Percentiles rank a stretch among this genome's conserved stretches.
These are phyloP conservation scores for Auanema freiburgensis DNA, from an alignment of 2,888 invertebrate genomes.

Conservation along the genomic window DNA sequence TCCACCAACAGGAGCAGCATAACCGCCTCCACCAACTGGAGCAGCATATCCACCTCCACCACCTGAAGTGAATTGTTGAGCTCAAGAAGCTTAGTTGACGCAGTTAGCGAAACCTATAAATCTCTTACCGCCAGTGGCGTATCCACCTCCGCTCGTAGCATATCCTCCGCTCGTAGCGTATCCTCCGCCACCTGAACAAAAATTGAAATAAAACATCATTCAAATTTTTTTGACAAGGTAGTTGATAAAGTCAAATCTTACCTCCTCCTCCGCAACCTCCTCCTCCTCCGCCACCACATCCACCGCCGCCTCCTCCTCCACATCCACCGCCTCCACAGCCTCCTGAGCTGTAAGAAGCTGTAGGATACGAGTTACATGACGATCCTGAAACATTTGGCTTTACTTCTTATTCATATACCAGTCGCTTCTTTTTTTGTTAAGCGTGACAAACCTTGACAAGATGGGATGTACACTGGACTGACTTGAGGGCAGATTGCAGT, in stretches of 20 bases:
- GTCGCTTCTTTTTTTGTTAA: too few species aligned
- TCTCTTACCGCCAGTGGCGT: slow-evolving; percentile 10
- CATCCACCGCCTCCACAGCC: slow-evolving; percentile 9
- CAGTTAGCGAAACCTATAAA: slow-evolving; percentile 10
- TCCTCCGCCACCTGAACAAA: too few species aligned
- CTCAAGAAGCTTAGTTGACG: slow-evolving; percentile 11
- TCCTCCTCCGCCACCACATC: slow-evolving; percentile 16
- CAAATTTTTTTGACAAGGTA: too few species aligned
- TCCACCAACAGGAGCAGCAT: slow-evolving; percentile 2
- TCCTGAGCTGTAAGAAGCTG: neutral
- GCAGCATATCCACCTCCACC: slow-evolving; percentile 16
- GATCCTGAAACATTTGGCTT: neutral
- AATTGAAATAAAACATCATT: too few species aligned
- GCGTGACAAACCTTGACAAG: slow-evolving; percentile 15
- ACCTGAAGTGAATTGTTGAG: slow-evolving; percentile 12
- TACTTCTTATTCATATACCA: too few species aligned
- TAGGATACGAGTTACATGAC: neutral
- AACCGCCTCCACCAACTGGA: slow-evolving; percentile 8
- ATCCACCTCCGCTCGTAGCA: slow-evolving; percentile 20
- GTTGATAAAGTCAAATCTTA: neutral
- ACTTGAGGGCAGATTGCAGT: slow-evolving; percentile 40
- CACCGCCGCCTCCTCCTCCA: slow-evolving; percentile 11
- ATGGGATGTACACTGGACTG: slow-evolving; percentile 33
- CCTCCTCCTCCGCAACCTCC: slow-evolving; percentile 11
- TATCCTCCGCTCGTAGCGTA: slow-evolving; percentile 22